Evolutionary conservation across 2,888 invertebrate species (phyloP).

Genomic region (Brachyopa scutellaris): DNA sequence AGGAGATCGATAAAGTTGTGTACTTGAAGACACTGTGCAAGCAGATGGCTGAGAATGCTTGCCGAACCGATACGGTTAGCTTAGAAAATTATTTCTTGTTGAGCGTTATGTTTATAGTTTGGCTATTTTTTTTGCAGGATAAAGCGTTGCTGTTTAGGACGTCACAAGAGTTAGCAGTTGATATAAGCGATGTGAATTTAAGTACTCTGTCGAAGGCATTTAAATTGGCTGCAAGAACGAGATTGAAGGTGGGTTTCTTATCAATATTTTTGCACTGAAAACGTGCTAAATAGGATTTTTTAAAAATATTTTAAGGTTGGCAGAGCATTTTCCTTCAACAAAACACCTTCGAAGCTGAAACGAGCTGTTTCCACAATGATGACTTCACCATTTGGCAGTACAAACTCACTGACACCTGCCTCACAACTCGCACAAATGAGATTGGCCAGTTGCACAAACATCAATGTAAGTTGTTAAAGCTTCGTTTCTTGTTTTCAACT

Average conservation of each 20-base stretch:
- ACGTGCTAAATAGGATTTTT: too few species aligned
- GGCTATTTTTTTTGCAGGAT: conserved; percentile 75
- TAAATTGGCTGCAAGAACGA: conserved; percentile 92
- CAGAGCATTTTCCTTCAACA: conserved; percentile 96
- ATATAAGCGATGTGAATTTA: conserved; percentile 92
- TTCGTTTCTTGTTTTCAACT: not conserved
- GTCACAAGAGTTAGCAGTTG: conserved; percentile 90
- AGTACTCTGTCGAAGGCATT: conserved; percentile 95
- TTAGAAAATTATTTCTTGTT: not conserved
- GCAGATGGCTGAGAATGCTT: conserved; percentile 95
- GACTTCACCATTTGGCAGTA: conserved; percentile 93
- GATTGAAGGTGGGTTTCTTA: conserved; percentile 86
- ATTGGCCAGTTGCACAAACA: conserved; percentile 92
- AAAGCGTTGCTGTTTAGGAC: conserved; percentile 80
- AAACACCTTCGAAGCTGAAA: conserved; percentile 96
- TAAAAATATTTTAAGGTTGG: conserved; percentile 88
- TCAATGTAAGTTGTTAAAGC: conserved; percentile 85
- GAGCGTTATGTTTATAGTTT: not conserved
- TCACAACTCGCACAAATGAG: conserved; percentile 93
- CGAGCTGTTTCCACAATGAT: conserved; percentile 97
- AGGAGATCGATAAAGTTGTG: conserved; percentile 90
- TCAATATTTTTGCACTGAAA: too few species aligned
- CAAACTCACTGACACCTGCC: conserved; percentile 91
- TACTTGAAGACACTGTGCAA: conserved; percentile 93
- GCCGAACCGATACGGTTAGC: conserved; percentile 95